These are phyloP conservation scores for Pseudeuparius sepicola DNA, from an alignment of 2,888 invertebrate genomes.

Conservation along the genomic window DNA sequence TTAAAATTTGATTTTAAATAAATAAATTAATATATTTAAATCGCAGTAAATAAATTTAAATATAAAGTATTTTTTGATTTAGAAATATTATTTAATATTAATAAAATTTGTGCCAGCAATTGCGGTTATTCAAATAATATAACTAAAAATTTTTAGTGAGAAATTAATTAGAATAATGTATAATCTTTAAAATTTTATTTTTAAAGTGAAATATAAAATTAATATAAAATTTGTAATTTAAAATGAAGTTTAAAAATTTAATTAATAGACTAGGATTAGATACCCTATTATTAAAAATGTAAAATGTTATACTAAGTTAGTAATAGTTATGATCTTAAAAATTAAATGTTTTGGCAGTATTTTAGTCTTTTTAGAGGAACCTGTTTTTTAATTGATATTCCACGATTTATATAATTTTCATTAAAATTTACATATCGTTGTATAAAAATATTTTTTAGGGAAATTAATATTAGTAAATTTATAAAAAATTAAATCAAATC, in stretches of 20 bases:
- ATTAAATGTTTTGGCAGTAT: conserved; percentile 61
- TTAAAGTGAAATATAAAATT: conserved; percentile 51
- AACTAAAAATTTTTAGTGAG: conserved; percentile 38
- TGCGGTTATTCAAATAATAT: conserved; percentile 55
- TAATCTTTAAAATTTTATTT: conserved; percentile 39
- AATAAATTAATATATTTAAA: conserved; percentile 33
- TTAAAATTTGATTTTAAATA: no score
- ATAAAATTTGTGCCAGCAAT: conserved; percentile 60
- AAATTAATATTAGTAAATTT: conserved; percentile 42
- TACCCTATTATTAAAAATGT: conserved; percentile 52
- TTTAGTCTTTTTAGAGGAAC: conserved; percentile 61
- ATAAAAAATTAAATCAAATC: conserved; percentile 52
- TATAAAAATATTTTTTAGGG: conserved; percentile 30
- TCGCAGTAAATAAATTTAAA: conserved; percentile 45
- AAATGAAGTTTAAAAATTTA: conserved; percentile 40
- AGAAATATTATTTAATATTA: conserved; percentile 49
- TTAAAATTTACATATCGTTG: conserved; percentile 20
- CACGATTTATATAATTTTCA: conserved; percentile 44
- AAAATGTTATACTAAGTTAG: conserved; percentile 44
- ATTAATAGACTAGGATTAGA: conserved; percentile 56
- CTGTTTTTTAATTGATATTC: conserved; percentile 58
- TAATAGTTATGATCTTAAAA: conserved; percentile 52
- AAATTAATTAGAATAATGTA: conserved; percentile 33
- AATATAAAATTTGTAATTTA: conserved; percentile 34
- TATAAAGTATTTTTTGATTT: conserved; percentile 52